Base-by-base conservation (phyloP, 2,888 invertebrate species). In the Leptinotarsa peninsularis region DNA sequence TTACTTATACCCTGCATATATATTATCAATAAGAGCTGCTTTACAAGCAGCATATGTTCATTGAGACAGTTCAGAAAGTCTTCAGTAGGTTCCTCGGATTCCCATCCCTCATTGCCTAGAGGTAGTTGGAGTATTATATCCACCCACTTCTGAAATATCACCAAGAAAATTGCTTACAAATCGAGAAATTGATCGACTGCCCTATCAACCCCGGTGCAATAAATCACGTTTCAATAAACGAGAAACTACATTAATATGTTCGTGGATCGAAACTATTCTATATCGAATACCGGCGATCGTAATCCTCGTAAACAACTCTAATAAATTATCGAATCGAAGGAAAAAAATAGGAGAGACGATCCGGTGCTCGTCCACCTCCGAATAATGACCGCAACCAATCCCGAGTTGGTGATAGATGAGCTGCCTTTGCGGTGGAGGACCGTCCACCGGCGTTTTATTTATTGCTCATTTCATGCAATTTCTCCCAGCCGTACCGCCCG, bases 381-480 rank as follows among this genome's bases (percentile, higher is more conserved):
- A 63, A 63, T 63, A 49, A 70, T 58, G 70, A 58, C 43, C 70
- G 70, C 70, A 33, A 63, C 63, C 63, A 70, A 70, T 56, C 58
- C 58, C 58, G 33, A 70, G 33, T 58, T 18, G 58, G 58, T 70
- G 70, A 70, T 70, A 54, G 70, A 70, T 70, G 58, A 70, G 58
- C 70, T 10, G 63, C 63, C 63, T 63, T 58, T 58, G 50, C 58
- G 49, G 58, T 70, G 21, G 70, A 56, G 70, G n/a, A 68, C 68
- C 54, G 52, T 68, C 68, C 68, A 67, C 21, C 70, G 43, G 23
- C 70, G 58, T 58, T 70, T 70, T 70, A 70, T 70, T 70, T 70
- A 70, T 70, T 70, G 70, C 58, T 70, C 70, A 70, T 70, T 70
- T 70, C 70, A 58, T 70, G 70, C 69, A 69, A 69, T 69, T 49